phyloP scores from a whole-genome alignment of 2,888 invertebrate genomes.

The Chirona hameri region DNA sequence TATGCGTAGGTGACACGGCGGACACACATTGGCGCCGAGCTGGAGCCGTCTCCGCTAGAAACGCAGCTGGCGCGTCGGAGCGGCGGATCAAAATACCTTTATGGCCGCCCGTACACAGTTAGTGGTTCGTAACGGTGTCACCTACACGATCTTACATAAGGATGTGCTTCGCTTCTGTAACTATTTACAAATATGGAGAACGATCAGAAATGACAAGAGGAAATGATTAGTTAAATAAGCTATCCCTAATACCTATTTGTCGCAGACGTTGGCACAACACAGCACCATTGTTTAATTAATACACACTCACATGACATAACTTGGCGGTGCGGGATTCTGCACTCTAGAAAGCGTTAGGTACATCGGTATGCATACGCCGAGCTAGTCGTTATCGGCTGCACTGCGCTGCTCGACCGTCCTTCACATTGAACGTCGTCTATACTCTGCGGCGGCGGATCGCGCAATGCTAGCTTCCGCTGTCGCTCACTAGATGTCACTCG shows the following conservation, averaged over 20 bases:
- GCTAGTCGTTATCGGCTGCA: too few species aligned
- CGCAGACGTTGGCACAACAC: neutral
- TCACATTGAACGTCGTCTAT: too few species aligned
- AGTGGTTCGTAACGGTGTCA: too few species aligned
- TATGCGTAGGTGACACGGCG: neutral
- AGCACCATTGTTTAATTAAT: neutral
- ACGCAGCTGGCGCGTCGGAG: too few species aligned
- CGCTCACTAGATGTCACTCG: neutral
- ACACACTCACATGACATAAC: neutral
- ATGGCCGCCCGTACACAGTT: too few species aligned
- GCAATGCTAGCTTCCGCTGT: too few species aligned
- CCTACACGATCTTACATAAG: too few species aligned
- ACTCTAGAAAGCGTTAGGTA: slow-evolving; percentile 5
- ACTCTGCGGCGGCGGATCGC: too few species aligned
- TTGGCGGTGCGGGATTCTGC: neutral
- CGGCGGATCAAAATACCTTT: too few species aligned
- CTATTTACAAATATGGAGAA: neutral
- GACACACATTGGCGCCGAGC: too few species aligned
- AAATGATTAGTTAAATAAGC: slow-evolving; percentile 8
- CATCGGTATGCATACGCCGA: neutral
- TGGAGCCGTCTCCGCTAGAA: too few species aligned
- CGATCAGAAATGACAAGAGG: neutral
- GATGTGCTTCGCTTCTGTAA: neutral
- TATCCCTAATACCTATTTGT: neutral
- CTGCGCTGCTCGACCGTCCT: neutral